Evolutionary conservation across 2,113 vertebrate species (phyloP).

Genomic region (Anser cygnoides): DNA sequence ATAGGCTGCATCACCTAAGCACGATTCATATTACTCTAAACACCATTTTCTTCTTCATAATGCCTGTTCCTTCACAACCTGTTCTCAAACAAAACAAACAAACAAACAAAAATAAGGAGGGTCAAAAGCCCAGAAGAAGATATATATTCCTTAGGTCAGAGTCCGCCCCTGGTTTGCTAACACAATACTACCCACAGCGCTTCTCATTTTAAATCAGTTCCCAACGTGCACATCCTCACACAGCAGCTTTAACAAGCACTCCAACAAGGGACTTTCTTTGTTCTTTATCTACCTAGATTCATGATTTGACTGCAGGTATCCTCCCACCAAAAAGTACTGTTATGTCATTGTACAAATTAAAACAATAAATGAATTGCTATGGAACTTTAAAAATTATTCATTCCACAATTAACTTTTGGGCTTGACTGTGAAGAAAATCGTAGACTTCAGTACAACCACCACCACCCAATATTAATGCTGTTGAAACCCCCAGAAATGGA

Average conservation of each 20-base stretch:
- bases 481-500: neutral
- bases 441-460: neutral
- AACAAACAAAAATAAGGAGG: neutral
- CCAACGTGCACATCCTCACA: neutral
- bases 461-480: rapidly evolving
- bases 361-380: neutral
- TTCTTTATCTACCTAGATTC: neutral
- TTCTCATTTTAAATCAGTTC: neutral
- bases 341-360: neutral
- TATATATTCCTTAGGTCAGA: neutral
- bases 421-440: neutral
- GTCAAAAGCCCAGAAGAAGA: neutral
- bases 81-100: neutral
- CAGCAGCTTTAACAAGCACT: neutral
- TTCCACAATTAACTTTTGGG: neutral
- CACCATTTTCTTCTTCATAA: neutral
- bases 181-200: neutral
- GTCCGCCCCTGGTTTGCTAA: neutral
- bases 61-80: neutral
- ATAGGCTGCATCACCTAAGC: neutral
- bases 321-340: neutral
- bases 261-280: neutral
- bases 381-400: neutral
- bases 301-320: neutral
- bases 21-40: neutral